Percentiles rank a stretch among this genome's conserved stretches.
Evolutionary conservation across 2,888 invertebrate genomes (phyloP).

Genomic region (Sesamia inferens): DNA sequence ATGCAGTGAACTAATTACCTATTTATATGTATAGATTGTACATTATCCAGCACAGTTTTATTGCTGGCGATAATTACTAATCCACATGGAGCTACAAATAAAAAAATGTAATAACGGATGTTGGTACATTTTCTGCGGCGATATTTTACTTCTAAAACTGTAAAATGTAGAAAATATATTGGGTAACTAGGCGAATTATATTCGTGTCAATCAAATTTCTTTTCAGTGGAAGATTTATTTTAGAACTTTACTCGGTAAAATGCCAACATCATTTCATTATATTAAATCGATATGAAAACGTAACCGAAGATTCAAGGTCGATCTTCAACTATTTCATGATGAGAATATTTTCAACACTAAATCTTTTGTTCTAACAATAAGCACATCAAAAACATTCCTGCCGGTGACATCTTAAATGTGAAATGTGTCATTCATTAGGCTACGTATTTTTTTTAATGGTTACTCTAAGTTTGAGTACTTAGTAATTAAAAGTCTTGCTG

Average conservation of each 20-base stretch:
- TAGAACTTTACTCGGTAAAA: constrained; percentile 3
- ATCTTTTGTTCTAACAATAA: constrained; percentile 49
- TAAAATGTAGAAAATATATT: constrained; percentile 32
- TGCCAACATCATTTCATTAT: constrained; percentile 6
- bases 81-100: constrained; percentile 29
- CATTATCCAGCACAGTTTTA: constrained; percentile 36
- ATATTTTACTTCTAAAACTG: constrained; percentile 34
- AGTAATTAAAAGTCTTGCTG: constrained; percentile 51
- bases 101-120: constrained; percentile 45
- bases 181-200: constrained; percentile 33
- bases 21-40: constrained; percentile 29
- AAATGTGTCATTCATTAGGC: constrained; percentile 46
- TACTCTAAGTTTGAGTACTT: constrained; percentile 38
- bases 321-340: constrained; percentile 25
- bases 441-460: constrained; percentile 47
- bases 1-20: constrained; percentile 44
- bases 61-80: constrained; percentile 36
- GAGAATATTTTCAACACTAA: constrained; percentile 45
- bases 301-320: constrained; percentile 21
- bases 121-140: constrained; percentile 21
- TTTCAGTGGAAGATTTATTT: constrained; percentile 12
- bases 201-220: constrained; percentile 9
- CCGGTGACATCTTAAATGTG: constrained; percentile 50
- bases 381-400: constrained; percentile 56
- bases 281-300: constrained; percentile 9